phyloP scores from a whole-genome alignment of 1,140 invertebrate genomes.

The Drosophila melanica region DNA sequence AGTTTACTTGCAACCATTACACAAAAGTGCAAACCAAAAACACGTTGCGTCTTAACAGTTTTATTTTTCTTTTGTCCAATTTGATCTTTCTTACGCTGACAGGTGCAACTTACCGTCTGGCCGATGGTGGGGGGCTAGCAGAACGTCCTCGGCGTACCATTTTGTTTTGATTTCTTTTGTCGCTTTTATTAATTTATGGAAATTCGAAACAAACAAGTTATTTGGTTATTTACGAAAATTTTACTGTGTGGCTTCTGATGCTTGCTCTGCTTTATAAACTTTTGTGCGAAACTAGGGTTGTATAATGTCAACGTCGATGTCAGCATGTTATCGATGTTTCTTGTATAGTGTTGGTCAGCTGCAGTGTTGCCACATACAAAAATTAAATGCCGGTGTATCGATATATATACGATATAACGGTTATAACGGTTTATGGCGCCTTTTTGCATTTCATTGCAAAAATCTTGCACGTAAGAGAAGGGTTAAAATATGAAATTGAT shows the following conservation, averaged over 20 bases:
- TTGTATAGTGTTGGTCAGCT: constrained; percentile 5
- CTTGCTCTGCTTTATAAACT: constrained; percentile 40
- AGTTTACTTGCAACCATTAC: neutral
- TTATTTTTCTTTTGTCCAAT: constrained; percentile 5
- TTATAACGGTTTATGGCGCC: constrained; percentile 54
- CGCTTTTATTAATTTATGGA: constrained; percentile 2
- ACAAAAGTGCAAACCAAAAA: neutral
- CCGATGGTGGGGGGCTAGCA: constrained; percentile 87
- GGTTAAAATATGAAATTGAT: constrained; percentile 24
- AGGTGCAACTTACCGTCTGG: constrained; percentile 84
- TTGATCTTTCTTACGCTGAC: constrained; percentile 3
- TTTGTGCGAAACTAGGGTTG: constrained; percentile 4
- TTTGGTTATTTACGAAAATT: constrained; percentile 46
- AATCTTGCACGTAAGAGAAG: neutral
- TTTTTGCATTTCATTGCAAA: neutral
- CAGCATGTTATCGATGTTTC: neutral
- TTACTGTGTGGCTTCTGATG: constrained; percentile 20
- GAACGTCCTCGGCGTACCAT: constrained; percentile 92
- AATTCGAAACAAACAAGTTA: constrained; percentile 25
- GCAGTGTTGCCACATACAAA: constrained; percentile 12
- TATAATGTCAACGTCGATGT: constrained; percentile 8
- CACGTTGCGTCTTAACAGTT: constrained; percentile 8
- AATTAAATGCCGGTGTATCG: neutral
- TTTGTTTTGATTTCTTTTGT: constrained; percentile 74
- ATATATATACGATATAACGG: constrained; percentile 7